Evolutionary conservation across 2,113 vertebrate genomes (phyloP).

Genomic region (Sialia sialis): DNA sequence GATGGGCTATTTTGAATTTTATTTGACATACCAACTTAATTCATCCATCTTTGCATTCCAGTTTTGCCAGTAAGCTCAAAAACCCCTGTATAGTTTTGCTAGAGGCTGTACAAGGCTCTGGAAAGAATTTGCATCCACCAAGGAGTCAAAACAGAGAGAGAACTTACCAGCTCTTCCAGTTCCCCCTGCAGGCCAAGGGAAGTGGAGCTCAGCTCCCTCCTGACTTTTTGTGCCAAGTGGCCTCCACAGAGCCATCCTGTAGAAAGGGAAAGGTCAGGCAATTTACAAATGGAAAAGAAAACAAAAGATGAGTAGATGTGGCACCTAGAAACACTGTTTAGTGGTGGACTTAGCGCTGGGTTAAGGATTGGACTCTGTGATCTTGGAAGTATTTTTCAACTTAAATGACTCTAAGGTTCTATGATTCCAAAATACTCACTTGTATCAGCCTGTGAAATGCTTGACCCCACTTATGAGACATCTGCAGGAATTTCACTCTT

Average conservation of each 20-base stretch:
- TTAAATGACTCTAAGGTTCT: not conserved
- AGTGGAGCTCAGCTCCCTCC: not conserved
- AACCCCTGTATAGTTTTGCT: not conserved
- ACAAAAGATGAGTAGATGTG: not conserved
- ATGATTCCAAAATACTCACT: not conserved
- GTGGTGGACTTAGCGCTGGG: not conserved
- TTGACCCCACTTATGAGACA: not conserved
- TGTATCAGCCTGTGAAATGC: not conserved
- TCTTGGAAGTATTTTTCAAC: not conserved
- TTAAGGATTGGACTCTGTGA: not conserved
- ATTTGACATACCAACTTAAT: not conserved
- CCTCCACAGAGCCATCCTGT: not conserved
- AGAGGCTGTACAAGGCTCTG: not conserved
- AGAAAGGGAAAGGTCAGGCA: fast-evolving
- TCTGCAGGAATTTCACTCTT: not conserved
- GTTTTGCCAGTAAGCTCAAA: not conserved
- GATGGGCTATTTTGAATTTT: not conserved
- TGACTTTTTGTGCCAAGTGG: not conserved
- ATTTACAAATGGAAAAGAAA: not conserved
- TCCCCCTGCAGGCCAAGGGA: not conserved
- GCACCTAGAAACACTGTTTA: not conserved
- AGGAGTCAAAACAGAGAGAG: not conserved
- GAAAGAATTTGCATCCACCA: not conserved
- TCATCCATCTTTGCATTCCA: not conserved
- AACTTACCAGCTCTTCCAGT: not conserved